Base-by-base conservation (phyloP, 1,140 invertebrate species). In the Polypedilum vanderplanki region DNA sequence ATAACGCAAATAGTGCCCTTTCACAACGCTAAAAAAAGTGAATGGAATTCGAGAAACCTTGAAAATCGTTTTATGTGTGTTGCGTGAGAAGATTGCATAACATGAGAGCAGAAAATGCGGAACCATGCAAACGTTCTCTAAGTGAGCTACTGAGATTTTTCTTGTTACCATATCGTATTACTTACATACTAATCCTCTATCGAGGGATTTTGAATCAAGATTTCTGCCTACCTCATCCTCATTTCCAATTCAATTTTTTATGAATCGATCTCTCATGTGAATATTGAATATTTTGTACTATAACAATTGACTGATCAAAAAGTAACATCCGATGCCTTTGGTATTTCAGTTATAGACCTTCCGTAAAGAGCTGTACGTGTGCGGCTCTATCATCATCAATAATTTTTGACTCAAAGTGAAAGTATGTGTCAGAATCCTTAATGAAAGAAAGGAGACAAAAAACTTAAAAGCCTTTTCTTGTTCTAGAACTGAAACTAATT, bases 51-150 rank as follows among this genome's bases (percentile, higher is more conserved):
- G 9, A 20, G 9, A 17, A 70, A 70, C 65, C 65, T 70, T 70
- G 65, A 70, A 70, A 70, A 70, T 18, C 65, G 65, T 22, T 70
- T 70, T 70, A 70, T 70, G 18, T 22, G 17, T 70, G 20, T 70
- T 70, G 65, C 65, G 65, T 70, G 65, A 70, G 65, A 7, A 70
- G 65, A 70, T 70, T 70, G 65, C 17, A 70, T 70, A 70, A 70
- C 65, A 12, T 57, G 46, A 57, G 41, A 46, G 41, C 41, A 46
- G 15, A 57, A 57, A 57, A 57, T 57, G 46, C 46, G 46, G n/a
- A 57, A 57, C 46, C 46, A 57, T 57, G n/a, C 46, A 4, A 57
- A 57, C 15, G 15, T 57, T 15, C 46, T 57, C n/a, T 57, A n/a
- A 57, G n/a, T 57, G 46, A 57, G 46, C 46, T 57, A 12, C 46